These are phyloP conservation scores for Erebia ligea DNA, from an alignment of 2,888 invertebrate species.

Conservation along the genomic window DNA sequence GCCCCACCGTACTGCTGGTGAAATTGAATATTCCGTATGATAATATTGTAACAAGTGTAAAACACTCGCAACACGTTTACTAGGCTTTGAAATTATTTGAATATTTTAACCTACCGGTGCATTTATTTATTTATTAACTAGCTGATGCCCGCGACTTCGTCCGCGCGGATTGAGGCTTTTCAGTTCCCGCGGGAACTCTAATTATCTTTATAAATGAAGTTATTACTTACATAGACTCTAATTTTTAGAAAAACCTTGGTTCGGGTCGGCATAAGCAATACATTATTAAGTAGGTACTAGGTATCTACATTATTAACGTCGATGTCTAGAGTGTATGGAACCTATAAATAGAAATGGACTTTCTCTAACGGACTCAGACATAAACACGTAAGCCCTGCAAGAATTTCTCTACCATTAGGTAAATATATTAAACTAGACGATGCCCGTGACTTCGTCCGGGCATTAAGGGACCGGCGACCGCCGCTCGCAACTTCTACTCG, in stretches of 20 bases:
- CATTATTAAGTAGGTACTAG: neutral
- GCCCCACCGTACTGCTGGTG: slow-evolving; percentile 10
- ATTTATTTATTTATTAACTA: neutral
- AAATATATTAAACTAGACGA: neutral
- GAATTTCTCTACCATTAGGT: slow-evolving; percentile 7
- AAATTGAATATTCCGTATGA: slow-evolving; percentile 25
- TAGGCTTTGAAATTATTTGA: slow-evolving; percentile 17
- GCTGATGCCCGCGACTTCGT: too few relatives aligned
- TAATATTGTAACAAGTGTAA: slow-evolving; percentile 26
- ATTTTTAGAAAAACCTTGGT: too few relatives aligned
- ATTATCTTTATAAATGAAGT: too few relatives aligned
- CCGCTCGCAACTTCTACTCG: too few relatives aligned
- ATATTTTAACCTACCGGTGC: neutral
- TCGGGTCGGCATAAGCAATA: too few relatives aligned
- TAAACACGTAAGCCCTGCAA: slow-evolving; percentile 16
- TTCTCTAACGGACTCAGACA: slow-evolving; percentile 18
- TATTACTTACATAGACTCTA: too few relatives aligned
- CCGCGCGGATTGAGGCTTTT: too few relatives aligned
- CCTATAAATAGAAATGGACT: slow-evolving; percentile 16
- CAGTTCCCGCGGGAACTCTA: too few relatives aligned
- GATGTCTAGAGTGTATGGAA: slow-evolving; percentile 5
- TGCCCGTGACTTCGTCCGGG: neutral
- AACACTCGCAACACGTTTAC: slow-evolving; percentile 15
- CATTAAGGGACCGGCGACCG: too few relatives aligned
- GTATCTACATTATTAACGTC: too few relatives aligned